Conservation (phyloP, 1,140 invertebrate species). For the Brachionus calyciflorus region DNA sequence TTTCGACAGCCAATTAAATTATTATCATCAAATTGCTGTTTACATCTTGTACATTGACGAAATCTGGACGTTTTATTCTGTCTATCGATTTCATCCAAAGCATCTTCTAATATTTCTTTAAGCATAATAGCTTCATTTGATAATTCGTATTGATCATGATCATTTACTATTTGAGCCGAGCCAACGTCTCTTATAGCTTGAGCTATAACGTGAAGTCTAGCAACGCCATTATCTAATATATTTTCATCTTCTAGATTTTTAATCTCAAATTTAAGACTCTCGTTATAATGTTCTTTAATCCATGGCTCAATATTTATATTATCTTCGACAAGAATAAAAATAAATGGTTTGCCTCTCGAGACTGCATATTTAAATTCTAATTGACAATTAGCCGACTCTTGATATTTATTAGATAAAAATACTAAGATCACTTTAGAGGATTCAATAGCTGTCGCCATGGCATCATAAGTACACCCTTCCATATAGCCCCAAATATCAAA, state of each 20-base stretch:
- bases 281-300: background rate
- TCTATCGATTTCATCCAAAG: constrained; percentile 10
- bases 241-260: background rate
- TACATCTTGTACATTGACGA: constrained; percentile 36
- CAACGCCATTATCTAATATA: constrained; percentile 27
- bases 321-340: constrained; percentile 16
- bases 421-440: constrained; percentile 20
- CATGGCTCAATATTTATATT: background rate
- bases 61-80: background rate
- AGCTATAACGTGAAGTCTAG: background rate
- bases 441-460: constrained; percentile 46
- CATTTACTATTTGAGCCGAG: background rate
- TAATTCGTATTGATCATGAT: background rate
- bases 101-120: background rate
- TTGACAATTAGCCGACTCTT: constrained; percentile 34
- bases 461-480: constrained; percentile 45
- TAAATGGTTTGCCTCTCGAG: background rate
- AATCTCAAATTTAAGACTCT: background rate
- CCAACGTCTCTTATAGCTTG: constrained; percentile 15
- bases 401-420: constrained; percentile 42
- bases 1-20: constrained; percentile 10
- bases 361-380: constrained; percentile 45
- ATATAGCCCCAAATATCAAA: constrained; percentile 46
- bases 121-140: constrained; percentile 13
- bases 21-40: constrained; percentile 15